A percentile compares a stretch with the other conserved stretches of the same genome.
Evolutionary conservation across 2,888 invertebrate genomes (phyloP).

Genomic region (Erebia aethiops): DNA sequence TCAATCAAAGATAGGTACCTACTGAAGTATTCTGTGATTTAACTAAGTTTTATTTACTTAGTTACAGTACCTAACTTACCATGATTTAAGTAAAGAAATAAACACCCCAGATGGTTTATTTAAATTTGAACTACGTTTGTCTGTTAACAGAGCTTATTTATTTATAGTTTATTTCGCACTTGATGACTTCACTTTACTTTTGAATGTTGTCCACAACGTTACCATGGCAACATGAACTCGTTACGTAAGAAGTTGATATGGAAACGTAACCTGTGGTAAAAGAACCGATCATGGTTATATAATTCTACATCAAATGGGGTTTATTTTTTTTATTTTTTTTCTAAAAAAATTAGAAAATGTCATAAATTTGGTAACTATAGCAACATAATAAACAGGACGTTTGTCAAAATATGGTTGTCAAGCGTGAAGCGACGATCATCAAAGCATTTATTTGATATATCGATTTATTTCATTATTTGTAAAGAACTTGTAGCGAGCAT

Average conservation of each 20-base stretch:
- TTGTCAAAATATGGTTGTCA: not conserved
- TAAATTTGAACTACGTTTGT: too few relatives aligned
- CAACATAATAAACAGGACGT: not conserved
- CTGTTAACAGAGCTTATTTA: too few relatives aligned
- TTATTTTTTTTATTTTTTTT: too few relatives aligned
- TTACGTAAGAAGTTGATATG: not conserved
- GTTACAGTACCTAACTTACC: not conserved
- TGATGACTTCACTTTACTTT: not conserved
- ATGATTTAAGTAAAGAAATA: not conserved
- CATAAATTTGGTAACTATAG: conserved; percentile 1
- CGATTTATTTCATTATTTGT: conserved; percentile 8
- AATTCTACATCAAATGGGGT: too few relatives aligned
- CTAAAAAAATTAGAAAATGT: too few relatives aligned
- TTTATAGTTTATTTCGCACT: too few relatives aligned
- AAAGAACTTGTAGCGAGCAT: not conserved
- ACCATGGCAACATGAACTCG: conserved; percentile 21
- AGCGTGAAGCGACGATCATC: not conserved
- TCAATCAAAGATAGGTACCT: too few relatives aligned
- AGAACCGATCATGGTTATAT: not conserved
- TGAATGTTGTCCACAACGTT: conserved; percentile 7
- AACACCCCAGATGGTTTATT: too few relatives aligned
- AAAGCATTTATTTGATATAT: conserved; percentile 10
- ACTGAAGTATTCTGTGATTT: too few relatives aligned
- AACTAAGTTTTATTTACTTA: too few relatives aligned
- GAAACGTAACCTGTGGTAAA: not conserved